phyloP scores from a whole-genome alignment of 2,888 invertebrate species.

The Cylloceria caligata region DNA sequence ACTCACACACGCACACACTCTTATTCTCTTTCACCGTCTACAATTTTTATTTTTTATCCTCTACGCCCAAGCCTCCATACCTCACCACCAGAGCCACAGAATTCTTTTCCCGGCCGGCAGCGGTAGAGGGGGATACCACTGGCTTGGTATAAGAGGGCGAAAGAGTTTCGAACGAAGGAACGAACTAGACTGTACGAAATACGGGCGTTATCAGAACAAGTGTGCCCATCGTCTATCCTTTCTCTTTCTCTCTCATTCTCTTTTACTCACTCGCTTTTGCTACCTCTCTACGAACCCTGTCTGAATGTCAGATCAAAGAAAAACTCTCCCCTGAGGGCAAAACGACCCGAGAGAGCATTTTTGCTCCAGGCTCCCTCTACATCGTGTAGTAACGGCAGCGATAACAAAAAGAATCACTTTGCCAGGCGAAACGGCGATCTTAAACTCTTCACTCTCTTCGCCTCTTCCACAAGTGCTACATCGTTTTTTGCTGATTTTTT shows the following conservation, averaged over 20 bases:
- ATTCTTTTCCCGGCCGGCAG: conserved; percentile 40
- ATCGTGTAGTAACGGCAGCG: conserved; percentile 42
- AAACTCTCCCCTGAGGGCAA: conserved; percentile 61
- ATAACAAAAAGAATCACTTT: conserved; percentile 66
- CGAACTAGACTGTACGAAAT: conserved; percentile 56
- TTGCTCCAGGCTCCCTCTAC: conserved; percentile 55
- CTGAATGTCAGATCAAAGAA: conserved; percentile 73
- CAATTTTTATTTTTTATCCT: conserved; percentile 26
- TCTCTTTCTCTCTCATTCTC: conserved; percentile 17
- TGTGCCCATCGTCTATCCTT: conserved; percentile 18
- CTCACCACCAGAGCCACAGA: conserved; percentile 48
- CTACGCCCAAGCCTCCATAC: conserved; percentile 7
- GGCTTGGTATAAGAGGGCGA: conserved; percentile 53
- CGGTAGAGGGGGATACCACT: conserved; percentile 11
- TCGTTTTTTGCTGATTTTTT: conserved; percentile 1
- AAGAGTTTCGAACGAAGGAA: conserved; percentile 57
- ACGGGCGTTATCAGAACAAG: conserved; percentile 69
- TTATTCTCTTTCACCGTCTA: no score
- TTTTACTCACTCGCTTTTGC: conserved; percentile 31
- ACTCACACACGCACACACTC: not conserved
- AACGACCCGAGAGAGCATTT: conserved; percentile 64
- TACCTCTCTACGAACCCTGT: conserved; percentile 46
- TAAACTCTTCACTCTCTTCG: conserved; percentile 30
- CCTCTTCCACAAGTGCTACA: not conserved
- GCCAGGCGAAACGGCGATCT: conserved; percentile 61